Evolutionary conservation across 2,888 invertebrate genomes (phyloP).

Genomic region (Phengaris alcon): DNA sequence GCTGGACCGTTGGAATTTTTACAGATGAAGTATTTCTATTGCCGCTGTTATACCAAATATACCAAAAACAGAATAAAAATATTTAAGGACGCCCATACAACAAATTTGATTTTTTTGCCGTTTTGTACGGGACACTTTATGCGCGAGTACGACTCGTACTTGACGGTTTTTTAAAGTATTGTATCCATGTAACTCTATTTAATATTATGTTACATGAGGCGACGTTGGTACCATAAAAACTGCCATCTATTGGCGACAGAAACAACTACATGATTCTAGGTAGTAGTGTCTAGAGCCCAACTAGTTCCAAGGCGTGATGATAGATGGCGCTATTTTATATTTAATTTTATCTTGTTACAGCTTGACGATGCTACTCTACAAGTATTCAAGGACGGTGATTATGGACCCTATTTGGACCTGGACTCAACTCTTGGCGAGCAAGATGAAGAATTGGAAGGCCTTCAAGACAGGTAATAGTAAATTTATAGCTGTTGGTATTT

Average conservation of each 20-base stretch:
- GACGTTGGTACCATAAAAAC: background rate
- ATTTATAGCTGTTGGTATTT: background rate
- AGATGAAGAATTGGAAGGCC: conserved; percentile 97
- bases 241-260: background rate
- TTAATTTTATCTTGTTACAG: conserved; percentile 80
- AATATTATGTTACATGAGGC: background rate
- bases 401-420: conserved; percentile 97
- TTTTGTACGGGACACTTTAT: no score
- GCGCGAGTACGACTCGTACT: no score
- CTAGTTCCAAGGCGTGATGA: background rate
- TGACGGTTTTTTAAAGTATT: no score
- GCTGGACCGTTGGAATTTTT: no score
- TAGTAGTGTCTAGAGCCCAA: background rate
- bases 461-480: conserved; percentile 89
- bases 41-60: no score
- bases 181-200: no score
- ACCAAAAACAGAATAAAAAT: no score
- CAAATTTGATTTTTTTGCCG: no score
- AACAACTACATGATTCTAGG: background rate
- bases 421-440: conserved; percentile 98
- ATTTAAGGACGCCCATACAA: no score
- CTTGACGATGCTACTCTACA: conserved; percentile 98
- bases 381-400: conserved; percentile 97
- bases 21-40: no score
- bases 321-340: conserved; percentile 18